A percentile compares a stretch with the other conserved stretches of the same genome.
Conservation (phyloP, 35 echinoderm and acorn worm species). For the Apostichopus parvimensis region DNA sequence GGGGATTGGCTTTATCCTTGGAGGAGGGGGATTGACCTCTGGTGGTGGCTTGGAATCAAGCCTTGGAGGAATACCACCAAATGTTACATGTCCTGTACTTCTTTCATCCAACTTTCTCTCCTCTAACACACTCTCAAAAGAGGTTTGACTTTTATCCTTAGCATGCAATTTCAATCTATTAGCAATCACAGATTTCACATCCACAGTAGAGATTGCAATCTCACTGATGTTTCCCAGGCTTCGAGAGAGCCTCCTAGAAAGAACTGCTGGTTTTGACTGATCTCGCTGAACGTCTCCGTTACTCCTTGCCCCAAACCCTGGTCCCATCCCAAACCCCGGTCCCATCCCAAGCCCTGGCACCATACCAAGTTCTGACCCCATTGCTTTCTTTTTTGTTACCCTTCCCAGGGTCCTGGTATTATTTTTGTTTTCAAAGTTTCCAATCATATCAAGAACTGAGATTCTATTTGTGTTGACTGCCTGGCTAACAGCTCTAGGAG, state of each 20-base stretch:
- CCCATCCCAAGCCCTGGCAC: neutral
- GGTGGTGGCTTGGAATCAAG: neutral
- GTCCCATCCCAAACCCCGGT: neutral
- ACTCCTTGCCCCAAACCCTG: neutral
- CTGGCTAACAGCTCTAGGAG: neutral
- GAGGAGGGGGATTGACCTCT: neutral
- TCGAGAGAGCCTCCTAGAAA: conserved; percentile 29
- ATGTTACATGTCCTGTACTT: neutral
- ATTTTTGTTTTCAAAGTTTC: conserved; percentile 13
- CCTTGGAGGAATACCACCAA: conserved; percentile 5
- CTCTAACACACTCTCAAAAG: neutral
- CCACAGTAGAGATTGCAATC: neutral
- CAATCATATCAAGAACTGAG: conserved; percentile 33
- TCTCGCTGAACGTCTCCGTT: neutral
- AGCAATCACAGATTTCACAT: neutral
- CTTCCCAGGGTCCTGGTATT: conserved; percentile 25
- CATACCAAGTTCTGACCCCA: neutral
- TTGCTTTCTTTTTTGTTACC: neutral
- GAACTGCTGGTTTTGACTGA: conserved; percentile 6
- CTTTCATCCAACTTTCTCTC: neutral
- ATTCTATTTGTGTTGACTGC: neutral
- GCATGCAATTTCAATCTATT: neutral
- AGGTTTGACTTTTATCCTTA: neutral
- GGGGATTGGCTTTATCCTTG: neutral
- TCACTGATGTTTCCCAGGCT: conserved; percentile 46